Conservation (phyloP, 2,888 invertebrate genomes). For the Bugulina stolonifera region DNA sequence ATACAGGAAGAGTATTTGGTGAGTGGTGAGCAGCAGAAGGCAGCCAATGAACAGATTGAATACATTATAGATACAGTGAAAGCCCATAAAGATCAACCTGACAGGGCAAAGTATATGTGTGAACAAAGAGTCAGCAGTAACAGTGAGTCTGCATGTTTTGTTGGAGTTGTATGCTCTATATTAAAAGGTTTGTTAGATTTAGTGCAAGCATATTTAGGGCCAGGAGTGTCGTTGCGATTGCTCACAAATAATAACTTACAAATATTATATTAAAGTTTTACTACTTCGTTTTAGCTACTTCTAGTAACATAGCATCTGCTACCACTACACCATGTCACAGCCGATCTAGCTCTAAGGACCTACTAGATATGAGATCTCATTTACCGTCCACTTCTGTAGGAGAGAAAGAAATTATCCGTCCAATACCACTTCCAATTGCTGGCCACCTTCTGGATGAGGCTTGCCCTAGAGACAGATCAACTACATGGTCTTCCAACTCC, state of each 20-base stretch:
- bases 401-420: too few species aligned
- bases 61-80: neutral
- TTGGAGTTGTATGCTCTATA: too few species aligned
- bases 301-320: too few species aligned
- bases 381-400: too few species aligned
- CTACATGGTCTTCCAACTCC: constrained; percentile 16
- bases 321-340: neutral
- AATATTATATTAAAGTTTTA: too few species aligned
- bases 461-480: neutral
- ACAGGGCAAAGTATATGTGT: neutral
- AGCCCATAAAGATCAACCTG: neutral
- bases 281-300: too few species aligned
- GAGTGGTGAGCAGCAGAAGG: neutral
- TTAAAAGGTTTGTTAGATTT: too few species aligned
- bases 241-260: too few species aligned
- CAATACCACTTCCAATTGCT: neutral
- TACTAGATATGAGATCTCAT: neutral
- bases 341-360: neutral
- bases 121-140: constrained; percentile 2
- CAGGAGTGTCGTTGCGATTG: too few species aligned
- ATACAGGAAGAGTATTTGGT: neutral
- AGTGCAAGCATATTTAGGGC: too few species aligned
- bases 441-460: neutral
- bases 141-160: too few species aligned
- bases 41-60: neutral